A percentile compares a stretch with the other conserved stretches of the same genome.
Conservation (phyloP, 1,140 invertebrate genomes). For the Apocrypta bakeri region DNA sequence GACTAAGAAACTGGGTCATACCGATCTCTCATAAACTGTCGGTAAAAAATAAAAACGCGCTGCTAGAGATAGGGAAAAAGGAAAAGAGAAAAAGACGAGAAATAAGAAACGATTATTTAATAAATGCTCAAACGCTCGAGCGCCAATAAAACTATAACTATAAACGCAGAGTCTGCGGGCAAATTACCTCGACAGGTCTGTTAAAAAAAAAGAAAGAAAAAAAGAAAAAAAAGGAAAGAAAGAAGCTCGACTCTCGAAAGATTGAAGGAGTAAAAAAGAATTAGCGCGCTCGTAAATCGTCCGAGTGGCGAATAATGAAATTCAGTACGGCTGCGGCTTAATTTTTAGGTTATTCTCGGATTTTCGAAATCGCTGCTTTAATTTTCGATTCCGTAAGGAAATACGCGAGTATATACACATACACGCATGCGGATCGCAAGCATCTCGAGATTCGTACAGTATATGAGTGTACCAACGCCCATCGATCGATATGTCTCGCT, state of each 20-base stretch:
- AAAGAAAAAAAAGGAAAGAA: neutral
- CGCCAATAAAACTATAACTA: neutral
- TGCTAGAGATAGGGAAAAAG: too few relatives aligned
- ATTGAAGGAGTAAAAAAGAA: constrained; percentile 2
- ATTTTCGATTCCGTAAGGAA: neutral
- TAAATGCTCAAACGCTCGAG: neutral
- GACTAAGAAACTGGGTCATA: constrained; percentile 15
- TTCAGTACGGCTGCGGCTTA: neutral
- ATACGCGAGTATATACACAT: neutral
- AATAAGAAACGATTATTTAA: neutral
- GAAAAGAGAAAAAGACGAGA: too few relatives aligned
- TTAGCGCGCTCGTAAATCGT: constrained; percentile 15
- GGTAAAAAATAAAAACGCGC: constrained; percentile 14
- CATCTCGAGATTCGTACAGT: neutral
- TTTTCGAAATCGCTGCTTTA: neutral
- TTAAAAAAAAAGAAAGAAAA: neutral
- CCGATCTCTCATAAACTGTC: neutral
- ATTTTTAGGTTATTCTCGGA: constrained; percentile 16
- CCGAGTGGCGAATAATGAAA: neutral
- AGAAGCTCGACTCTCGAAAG: neutral
- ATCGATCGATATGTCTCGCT: too few relatives aligned
- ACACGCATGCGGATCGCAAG: too few relatives aligned
- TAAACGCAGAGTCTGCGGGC: neutral
- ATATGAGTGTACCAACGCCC: too few relatives aligned
- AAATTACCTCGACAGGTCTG: neutral